Evolutionary conservation across 2,888 invertebrate species (phyloP).

Genomic region (Xanthorhoe spadicearia): DNA sequence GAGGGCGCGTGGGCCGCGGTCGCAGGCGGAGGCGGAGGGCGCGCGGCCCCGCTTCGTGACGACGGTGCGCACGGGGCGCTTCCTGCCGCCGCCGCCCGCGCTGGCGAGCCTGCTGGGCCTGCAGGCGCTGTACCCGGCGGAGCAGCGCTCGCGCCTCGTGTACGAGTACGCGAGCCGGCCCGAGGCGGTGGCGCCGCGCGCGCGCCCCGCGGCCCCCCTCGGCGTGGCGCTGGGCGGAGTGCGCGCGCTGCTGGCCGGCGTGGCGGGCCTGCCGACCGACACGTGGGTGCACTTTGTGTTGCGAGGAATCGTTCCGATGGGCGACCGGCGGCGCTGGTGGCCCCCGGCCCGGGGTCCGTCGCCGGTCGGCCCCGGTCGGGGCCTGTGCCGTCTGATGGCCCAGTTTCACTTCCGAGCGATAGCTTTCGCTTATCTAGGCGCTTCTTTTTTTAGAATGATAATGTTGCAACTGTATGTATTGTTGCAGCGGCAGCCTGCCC

Average conservation of each 20-base stretch:
- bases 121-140: conserved; percentile 67
- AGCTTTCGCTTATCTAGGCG: conserved; percentile 32
- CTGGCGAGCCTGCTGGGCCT: conserved; percentile 87
- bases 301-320: background rate
- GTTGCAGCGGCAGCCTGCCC: conserved; percentile 67
- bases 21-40: conserved; percentile 57
- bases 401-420: conserved; percentile 35
- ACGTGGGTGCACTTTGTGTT: conserved; percentile 5
- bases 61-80: conserved; percentile 91
- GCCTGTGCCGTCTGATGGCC: too few species aligned
- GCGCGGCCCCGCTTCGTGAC: conserved; percentile 89
- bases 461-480: conserved; percentile 24
- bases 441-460: too few species aligned
- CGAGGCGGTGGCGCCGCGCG: conserved; percentile 72
- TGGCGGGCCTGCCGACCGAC: conserved; percentile 41
- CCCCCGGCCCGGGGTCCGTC: conserved; percentile 16
- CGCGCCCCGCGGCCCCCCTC: conserved; percentile 44
- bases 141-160: conserved; percentile 70
- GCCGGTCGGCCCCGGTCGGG: conserved; percentile 24
- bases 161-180: conserved; percentile 89
- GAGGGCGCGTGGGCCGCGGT: conserved; percentile 41
- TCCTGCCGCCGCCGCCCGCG: conserved; percentile 91
- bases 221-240: conserved; percentile 68
- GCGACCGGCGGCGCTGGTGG: too few species aligned
- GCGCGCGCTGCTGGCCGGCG: conserved; percentile 66